Conservation (phyloP, 2,888 invertebrate species). For the Buathra laborator region DNA sequence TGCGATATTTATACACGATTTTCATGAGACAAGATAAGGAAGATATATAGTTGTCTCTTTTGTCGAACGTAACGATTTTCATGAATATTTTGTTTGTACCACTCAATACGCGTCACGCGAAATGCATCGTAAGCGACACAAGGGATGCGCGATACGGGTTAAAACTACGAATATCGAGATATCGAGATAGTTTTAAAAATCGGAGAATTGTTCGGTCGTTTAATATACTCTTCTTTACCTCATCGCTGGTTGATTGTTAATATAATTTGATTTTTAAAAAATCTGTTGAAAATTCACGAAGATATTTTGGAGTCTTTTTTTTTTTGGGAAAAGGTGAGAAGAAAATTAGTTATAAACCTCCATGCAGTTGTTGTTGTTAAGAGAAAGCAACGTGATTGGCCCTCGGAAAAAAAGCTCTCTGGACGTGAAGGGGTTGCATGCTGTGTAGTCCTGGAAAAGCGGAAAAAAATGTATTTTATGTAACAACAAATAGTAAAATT, state of each 20-base stretch:
- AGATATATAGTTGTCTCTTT: slow-evolving; percentile 21
- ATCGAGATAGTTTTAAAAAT: background rate
- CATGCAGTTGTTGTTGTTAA: background rate
- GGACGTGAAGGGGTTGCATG: background rate
- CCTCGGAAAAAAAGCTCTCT: background rate
- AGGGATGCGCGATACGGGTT: background rate
- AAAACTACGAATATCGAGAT: background rate
- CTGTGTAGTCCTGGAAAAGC: background rate
- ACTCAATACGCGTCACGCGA: background rate
- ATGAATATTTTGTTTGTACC: background rate
- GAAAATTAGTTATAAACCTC: background rate
- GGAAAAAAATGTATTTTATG: background rate
- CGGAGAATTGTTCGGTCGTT: background rate
- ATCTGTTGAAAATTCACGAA: background rate
- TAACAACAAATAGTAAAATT: background rate
- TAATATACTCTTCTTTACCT: background rate
- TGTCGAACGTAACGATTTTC: background rate
- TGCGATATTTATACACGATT: background rate
- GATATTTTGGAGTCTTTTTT: background rate
- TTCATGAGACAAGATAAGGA: slow-evolving; percentile 24
- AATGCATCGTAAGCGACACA: background rate
- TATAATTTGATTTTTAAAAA: background rate
- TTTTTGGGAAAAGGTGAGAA: background rate
- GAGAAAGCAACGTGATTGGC: background rate
- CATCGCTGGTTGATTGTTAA: background rate